These are phyloP conservation scores for Proisotoma minuta DNA, from an alignment of 2,888 invertebrate genomes.

Conservation along the genomic window DNA sequence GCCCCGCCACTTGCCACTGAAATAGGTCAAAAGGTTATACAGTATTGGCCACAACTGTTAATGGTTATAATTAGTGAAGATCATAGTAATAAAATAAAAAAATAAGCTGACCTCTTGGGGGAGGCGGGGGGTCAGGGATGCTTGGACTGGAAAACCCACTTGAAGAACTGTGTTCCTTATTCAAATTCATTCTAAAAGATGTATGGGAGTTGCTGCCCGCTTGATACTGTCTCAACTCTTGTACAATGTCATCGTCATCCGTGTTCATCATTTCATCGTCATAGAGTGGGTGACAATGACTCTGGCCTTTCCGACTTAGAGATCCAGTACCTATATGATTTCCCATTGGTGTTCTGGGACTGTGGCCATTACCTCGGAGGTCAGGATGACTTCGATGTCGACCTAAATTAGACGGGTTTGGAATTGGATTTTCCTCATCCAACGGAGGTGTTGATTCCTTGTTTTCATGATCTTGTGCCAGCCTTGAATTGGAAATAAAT, in stretches of 20 bases:
- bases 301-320: constrained; percentile 30
- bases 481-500: neutral
- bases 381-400: constrained; percentile 40
- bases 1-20: constrained; percentile 26
- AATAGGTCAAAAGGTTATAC: neutral
- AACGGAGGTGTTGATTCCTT: constrained; percentile 23
- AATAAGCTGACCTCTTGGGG: constrained; percentile 40
- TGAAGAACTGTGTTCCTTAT: constrained; percentile 43
- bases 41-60: neutral
- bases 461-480: constrained; percentile 4
- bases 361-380: constrained; percentile 30
- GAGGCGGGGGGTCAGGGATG: constrained; percentile 46
- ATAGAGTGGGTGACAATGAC: constrained; percentile 37
- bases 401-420: constrained; percentile 38
- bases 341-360: neutral
- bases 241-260: constrained; percentile 42
- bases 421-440: constrained; percentile 40
- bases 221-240: constrained; percentile 38
- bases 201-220: constrained; percentile 30
- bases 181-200: constrained; percentile 36
- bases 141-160: constrained; percentile 46
- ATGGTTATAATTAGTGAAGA: neutral
- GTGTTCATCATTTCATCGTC: constrained; percentile 36
- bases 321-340: neutral
- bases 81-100: neutral